Evolutionary conservation across 2,888 invertebrate species (phyloP).

Genomic region (Branchinecta sandiegonensis): DNA sequence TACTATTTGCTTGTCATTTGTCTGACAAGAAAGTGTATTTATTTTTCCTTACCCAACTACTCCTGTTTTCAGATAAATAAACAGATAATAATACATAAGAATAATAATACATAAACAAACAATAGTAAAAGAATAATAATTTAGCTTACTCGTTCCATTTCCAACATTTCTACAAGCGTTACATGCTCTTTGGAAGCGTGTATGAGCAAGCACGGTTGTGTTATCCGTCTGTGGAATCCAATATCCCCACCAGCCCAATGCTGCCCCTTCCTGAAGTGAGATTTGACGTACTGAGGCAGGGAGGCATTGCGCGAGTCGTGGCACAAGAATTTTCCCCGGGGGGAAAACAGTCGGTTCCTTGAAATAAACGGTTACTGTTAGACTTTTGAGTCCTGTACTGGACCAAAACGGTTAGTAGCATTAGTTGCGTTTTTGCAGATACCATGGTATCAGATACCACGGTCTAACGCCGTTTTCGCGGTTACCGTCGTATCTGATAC

Average conservation of each 20-base stretch:
- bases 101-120: neutral
- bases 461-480: no score
- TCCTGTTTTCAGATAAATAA: neutral
- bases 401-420: neutral
- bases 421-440: no score
- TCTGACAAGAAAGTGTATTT: neutral
- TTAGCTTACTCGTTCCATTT: constrained; percentile 7
- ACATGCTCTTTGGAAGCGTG: neutral
- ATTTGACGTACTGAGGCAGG: neutral
- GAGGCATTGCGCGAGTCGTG: neutral
- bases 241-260: constrained; percentile 6
- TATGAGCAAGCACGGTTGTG: constrained; percentile 13
- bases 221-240: constrained; percentile 9
- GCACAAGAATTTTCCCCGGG: neutral
- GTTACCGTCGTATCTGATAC: no score
- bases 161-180: neutral
- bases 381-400: neutral
- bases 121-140: neutral
- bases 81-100: neutral
- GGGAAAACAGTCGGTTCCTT: neutral
- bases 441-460: no score
- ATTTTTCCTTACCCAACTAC: neutral
- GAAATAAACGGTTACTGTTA: neutral
- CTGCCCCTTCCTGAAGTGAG: neutral
- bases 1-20: neutral